Evolutionary conservation across 2,113 vertebrate genomes (phyloP).

Genomic region (Psephotus haematonotus): DNA sequence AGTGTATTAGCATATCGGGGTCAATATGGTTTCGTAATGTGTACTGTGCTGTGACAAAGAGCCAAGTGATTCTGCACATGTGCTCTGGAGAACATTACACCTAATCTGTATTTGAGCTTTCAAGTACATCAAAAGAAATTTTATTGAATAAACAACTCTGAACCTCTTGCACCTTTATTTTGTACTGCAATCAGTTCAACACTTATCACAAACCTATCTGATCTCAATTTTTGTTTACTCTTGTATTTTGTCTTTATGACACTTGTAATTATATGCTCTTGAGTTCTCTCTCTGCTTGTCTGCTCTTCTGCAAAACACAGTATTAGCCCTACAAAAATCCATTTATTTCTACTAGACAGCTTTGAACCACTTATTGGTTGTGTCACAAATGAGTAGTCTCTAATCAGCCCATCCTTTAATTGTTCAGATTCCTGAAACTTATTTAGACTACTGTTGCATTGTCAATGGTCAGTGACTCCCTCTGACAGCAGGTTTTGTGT

Average conservation of each 20-base stretch:
- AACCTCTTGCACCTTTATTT: constrained; percentile 13
- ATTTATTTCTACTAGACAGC: neutral
- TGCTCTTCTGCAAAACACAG: constrained; percentile 10
- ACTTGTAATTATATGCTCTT: constrained; percentile 31
- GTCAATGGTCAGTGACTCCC: neutral
- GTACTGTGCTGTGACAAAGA: neutral
- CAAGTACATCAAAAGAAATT: neutral
- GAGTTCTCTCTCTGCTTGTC: constrained; percentile 3
- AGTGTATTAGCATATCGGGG: neutral
- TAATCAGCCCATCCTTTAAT: constrained; percentile 1
- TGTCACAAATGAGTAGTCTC: neutral
- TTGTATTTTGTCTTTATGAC: constrained; percentile 40
- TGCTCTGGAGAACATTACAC: neutral
- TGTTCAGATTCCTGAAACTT: neutral
- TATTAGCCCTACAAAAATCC: constrained; percentile 23
- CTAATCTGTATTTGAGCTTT: neutral
- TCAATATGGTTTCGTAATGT: neutral
- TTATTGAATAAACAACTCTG: constrained; percentile 5
- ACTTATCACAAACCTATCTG: neutral
- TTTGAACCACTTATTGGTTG: neutral
- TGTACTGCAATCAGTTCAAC: neutral
- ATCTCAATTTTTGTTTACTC: constrained; percentile 41
- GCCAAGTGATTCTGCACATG: neutral
- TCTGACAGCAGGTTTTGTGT: neutral
- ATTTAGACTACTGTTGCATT: neutral